phyloP scores from a whole-genome alignment of 2,888 invertebrate genomes.

The Lordiphosa andalusiaca region DNA sequence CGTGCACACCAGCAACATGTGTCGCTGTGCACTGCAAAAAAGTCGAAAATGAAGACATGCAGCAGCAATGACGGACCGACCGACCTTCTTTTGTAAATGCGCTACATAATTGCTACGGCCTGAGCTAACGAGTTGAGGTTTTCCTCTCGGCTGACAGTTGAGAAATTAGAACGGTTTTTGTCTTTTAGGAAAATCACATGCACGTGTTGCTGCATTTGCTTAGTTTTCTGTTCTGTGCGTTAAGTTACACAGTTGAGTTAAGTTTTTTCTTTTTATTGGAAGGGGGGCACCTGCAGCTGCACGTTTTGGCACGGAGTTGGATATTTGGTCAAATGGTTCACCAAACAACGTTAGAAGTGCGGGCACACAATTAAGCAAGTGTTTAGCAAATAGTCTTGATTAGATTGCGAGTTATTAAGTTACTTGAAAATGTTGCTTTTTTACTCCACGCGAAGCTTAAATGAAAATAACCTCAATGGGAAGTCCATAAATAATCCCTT shows the following conservation, averaged over 20 bases:
- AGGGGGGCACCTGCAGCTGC: conserved; percentile 14
- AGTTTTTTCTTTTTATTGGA: too few relatives aligned
- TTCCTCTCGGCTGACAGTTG: conserved; percentile 69
- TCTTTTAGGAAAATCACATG: conserved; percentile 63
- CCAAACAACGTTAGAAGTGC: too few relatives aligned
- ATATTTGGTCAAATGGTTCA: not conserved
- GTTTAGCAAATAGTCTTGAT: too few relatives aligned
- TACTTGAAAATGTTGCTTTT: too few relatives aligned
- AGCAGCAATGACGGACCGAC: conserved; percentile 39
- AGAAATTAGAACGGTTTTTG: conserved; percentile 73
- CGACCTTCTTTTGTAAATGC: conserved; percentile 69
- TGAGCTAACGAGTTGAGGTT: conserved; percentile 59
- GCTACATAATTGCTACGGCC: conserved; percentile 67
- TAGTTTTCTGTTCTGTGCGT: not conserved
- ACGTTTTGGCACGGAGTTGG: not conserved
- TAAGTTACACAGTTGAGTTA: not conserved
- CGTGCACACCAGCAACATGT: conserved; percentile 58
- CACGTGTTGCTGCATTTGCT: conserved; percentile 53
- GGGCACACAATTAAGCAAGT: too few relatives aligned
- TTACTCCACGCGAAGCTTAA: too few relatives aligned
- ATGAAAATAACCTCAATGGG: too few relatives aligned
- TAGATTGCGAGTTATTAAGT: too few relatives aligned
- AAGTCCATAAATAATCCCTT: too few relatives aligned
- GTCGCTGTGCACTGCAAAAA: conserved; percentile 35
- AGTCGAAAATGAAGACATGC: conserved; percentile 68